These are phyloP conservation scores for Melanotaenia nigrans DNA, from an alignment of 2,797 vertebrate species.

Conservation along the genomic window DNA sequence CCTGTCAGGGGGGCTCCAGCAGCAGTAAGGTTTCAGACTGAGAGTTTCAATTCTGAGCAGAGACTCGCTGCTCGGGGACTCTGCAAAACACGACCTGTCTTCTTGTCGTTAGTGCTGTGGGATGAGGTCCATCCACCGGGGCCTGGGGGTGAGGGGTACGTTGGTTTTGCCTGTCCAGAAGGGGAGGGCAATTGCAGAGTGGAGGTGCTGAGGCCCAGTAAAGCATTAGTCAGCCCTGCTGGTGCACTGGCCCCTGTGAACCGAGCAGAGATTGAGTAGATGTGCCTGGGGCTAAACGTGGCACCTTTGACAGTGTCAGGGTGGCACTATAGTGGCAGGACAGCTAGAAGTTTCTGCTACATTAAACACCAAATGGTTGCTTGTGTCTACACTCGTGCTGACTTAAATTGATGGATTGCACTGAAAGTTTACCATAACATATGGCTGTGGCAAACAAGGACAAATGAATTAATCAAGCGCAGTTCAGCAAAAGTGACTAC, in stretches of 20 bases:
- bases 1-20: constrained; percentile 35
- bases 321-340: constrained; percentile 64
- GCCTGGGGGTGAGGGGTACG: constrained; percentile 17
- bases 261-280: constrained; percentile 66
- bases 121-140: constrained; percentile 38
- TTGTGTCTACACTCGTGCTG: constrained; percentile 60
- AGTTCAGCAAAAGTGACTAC: not conserved
- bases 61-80: constrained; percentile 29
- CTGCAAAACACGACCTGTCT: constrained; percentile 34
- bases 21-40: constrained; percentile 26
- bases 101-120: constrained; percentile 35
- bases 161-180: constrained; percentile 34
- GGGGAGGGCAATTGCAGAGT: not conserved
- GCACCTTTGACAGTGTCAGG: constrained; percentile 76
- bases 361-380: constrained; percentile 71
- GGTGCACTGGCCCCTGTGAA: constrained; percentile 65
- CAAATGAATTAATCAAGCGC: not conserved
- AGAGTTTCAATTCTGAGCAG: constrained; percentile 26
- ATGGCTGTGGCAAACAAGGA: constrained; percentile 28
- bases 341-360: constrained; percentile 71
- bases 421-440: constrained; percentile 30
- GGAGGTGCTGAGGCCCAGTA: constrained; percentile 38
- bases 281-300: constrained; percentile 69
- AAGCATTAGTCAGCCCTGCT: constrained; percentile 66
- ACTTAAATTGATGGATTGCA: constrained; percentile 56